phyloP scores from a whole-genome alignment of 2,888 invertebrate species.

The Micoletzkya japonica region DNA sequence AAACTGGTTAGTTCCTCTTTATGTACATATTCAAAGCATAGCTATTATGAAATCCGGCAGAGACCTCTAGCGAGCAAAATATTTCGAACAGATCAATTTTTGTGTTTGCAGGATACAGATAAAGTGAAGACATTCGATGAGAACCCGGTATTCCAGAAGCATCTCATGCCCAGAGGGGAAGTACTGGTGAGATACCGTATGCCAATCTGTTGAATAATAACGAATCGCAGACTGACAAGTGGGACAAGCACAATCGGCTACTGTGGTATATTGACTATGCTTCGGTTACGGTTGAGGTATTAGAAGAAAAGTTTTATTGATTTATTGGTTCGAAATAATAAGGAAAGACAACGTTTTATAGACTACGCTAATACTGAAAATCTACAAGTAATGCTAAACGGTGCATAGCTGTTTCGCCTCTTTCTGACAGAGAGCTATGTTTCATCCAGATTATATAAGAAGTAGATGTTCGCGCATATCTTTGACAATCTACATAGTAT shows the following conservation, averaged over 20 bases:
- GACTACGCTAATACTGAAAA: too few species aligned
- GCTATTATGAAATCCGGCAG: not conserved
- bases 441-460: not conserved
- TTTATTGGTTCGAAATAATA: too few species aligned
- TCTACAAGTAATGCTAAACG: too few species aligned
- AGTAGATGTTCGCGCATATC: not conserved
- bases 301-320: too few species aligned
- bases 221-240: conserved; percentile 4
- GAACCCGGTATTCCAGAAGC: conserved; percentile 56
- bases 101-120: conserved; percentile 47
- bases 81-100: not conserved
- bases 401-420: too few species aligned
- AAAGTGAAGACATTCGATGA: conserved; percentile 54
- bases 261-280: conserved; percentile 63
- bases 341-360: too few species aligned
- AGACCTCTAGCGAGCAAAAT: not conserved
- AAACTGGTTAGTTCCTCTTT: conserved; percentile 44
- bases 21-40: too few species aligned
- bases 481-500: too few species aligned
- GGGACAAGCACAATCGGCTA: conserved; percentile 48
- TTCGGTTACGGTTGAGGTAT: conserved; percentile 59
- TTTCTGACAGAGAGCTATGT: not conserved
- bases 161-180: conserved; percentile 57
- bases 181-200: conserved; percentile 22
- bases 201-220: not conserved